Evolutionary conservation across 2,797 vertebrate species (phyloP).

Genomic region (Cephalopachus bancanus): DNA sequence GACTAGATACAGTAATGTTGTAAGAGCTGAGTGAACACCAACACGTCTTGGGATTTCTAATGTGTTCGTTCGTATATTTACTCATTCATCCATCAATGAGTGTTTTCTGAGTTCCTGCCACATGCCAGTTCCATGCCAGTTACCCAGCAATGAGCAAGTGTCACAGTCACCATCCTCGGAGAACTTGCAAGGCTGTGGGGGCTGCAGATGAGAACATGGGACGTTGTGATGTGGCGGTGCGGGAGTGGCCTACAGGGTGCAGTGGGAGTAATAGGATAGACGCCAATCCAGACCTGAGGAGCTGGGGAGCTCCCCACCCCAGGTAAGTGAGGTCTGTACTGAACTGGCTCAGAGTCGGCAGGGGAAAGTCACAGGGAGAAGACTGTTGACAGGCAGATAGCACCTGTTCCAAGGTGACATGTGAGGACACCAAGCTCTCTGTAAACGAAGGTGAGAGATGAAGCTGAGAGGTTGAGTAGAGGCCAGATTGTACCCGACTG

Average conservation of each 20-base stretch:
- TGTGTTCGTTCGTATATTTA: background rate
- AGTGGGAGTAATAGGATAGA: background rate
- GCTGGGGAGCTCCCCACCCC: background rate
- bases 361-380: background rate
- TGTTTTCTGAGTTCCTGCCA: background rate
- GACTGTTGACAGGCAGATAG: background rate
- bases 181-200: background rate
- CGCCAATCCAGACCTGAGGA: background rate
- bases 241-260: background rate
- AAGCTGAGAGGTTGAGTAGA: background rate
- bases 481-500: background rate
- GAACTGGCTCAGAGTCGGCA: background rate
- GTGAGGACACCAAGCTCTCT: background rate
- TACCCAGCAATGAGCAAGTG: background rate
- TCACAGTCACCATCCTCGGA: background rate
- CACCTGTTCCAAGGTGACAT: background rate
- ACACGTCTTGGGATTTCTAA: background rate
- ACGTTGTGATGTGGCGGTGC: background rate
- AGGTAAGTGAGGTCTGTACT: background rate
- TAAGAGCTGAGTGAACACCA: background rate
- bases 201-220: background rate
- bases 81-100: background rate
- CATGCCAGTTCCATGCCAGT: background rate
- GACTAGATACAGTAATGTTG: too few relatives aligned
- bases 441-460: background rate